Base-by-base conservation (phyloP, 2,113 vertebrate genomes). In the Ellobius talpinus region DNA sequence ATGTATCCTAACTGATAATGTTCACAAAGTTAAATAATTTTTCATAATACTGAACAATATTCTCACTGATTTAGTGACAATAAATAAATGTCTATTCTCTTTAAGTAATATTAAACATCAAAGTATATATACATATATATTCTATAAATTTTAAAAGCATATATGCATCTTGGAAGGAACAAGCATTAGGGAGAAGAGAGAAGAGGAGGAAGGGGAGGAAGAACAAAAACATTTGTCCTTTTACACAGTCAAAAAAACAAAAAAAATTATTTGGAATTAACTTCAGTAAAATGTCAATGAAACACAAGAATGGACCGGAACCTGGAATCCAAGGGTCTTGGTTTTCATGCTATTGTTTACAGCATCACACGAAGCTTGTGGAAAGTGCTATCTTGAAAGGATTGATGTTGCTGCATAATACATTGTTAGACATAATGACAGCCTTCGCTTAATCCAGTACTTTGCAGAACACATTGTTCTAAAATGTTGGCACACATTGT, bases 31-130 rank as follows among this genome's bases (percentile, higher is more conserved):
- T 52, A 61, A 76, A 93, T 58, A 66, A 29, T 39, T 94, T 84
- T 63, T 61, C 26, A 42, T 45, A 39, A 29, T 58, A 68, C 11
- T 61, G 78, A 90, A 65, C 3, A 50, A 63, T n/a, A 68, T 81
- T 66, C 65, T 90, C 55, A 81, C 0, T 76, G n/a, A 65, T 21
- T 76, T 39, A 13, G 23, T 58, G 8, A 81, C 8, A 74, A 47
- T n/a, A 95, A 78, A 63, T 63, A 73, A 91, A 63, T 29, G 10
- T 7, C 61, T 87, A 7, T 39, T 16, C 39, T 70, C 90, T 76
- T 81, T 77, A 87, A 91, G 86, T 52, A 66, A 55, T 55, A 92
- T 55, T 95, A 73, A 68, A 77, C 19, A 87, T 91, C 81, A 95
- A 89, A 85, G 6, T 10, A 0, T 5, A 90, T 65, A 68, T 26